Conservation (phyloP, 2,888 invertebrate genomes). For the Junonia oenone region DNA sequence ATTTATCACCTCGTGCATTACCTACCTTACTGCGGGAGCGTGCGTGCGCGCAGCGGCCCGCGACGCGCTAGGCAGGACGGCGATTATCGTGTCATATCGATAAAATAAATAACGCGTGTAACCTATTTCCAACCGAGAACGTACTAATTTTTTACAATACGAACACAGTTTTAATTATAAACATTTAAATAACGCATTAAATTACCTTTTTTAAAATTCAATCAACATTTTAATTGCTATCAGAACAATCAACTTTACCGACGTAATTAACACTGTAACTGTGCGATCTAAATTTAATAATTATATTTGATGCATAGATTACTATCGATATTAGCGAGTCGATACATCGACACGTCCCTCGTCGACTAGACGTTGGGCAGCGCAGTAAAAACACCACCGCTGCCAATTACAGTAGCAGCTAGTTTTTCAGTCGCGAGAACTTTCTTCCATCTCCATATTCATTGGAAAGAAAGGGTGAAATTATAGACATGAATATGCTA, state of each 20-base stretch:
- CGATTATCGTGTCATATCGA: constrained; percentile 7
- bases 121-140: background rate
- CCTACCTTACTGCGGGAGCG: no score
- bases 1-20: constrained; percentile 3
- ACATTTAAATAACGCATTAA: background rate
- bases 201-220: background rate
- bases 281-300: background rate
- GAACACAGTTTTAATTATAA: background rate
- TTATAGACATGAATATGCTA: constrained; percentile 71
- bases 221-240: background rate
- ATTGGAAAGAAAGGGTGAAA: constrained; percentile 75
- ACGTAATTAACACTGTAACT: background rate
- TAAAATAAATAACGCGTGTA: constrained; percentile 2
- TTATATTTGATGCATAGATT: background rate
- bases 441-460: constrained; percentile 75
- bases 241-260: background rate
- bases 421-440: constrained; percentile 72
- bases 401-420: constrained; percentile 66
- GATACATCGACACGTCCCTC: background rate
- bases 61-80: constrained; percentile 18
- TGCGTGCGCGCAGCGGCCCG: constrained; percentile 37
- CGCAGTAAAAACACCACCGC: constrained; percentile 47
- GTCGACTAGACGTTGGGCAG: background rate
- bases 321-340: background rate
- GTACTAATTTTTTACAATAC: background rate